Evolutionary conservation across 2,797 vertebrate genomes (phyloP), one percentile per base, ranked within the genome.

Genomic region (Buceros bicornis): DNA sequence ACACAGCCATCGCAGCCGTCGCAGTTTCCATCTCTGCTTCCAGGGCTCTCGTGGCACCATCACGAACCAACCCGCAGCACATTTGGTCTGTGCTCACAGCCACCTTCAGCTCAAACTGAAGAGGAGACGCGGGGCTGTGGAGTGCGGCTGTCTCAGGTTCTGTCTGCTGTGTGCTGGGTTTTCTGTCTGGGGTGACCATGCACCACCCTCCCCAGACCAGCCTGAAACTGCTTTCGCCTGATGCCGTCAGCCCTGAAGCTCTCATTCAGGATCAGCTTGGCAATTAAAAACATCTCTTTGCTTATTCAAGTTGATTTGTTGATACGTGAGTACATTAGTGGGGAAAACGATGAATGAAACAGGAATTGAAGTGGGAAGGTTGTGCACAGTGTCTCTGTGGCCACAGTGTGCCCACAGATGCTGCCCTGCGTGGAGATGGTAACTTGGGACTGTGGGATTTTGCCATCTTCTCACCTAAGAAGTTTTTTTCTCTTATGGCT

Each of bases 211-310:
- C 73, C 77, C 40, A 31, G 60, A 28, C 67, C 21, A 15, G 33
- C 33, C 47, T 35, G 53, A 13, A 56, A 48, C 28, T 19, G 51
- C 79, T 57, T 33, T 37, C 25, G 60, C 82, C 65, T 5, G 28
- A 3, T 60, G 76, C 60, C 4, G 2, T 57, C 84, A 53, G 67
- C 73, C 70, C 77, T 3, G 3, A 18, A 69, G 51, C 84, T 82
- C 90, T 90, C 74, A 42, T 86, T 70, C 71, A 93, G 92, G 91
- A 93, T 64, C 77, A 78, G 83, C 90, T 81, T 66, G 72, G 91
- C 80, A 54, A 87, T 96, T 81, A 82, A 50, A 96, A 88, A 89
- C 67, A 76, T 53, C 65, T 48, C 54, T 54, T 33, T 28, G 67
- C 35, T 83, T 58, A 13, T 64, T 77, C 70, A 42, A 24, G 71